These are phyloP conservation scores for Carettochelys insculpta DNA, from an alignment of 2,113 vertebrate genomes.

Conservation along the genomic window DNA sequence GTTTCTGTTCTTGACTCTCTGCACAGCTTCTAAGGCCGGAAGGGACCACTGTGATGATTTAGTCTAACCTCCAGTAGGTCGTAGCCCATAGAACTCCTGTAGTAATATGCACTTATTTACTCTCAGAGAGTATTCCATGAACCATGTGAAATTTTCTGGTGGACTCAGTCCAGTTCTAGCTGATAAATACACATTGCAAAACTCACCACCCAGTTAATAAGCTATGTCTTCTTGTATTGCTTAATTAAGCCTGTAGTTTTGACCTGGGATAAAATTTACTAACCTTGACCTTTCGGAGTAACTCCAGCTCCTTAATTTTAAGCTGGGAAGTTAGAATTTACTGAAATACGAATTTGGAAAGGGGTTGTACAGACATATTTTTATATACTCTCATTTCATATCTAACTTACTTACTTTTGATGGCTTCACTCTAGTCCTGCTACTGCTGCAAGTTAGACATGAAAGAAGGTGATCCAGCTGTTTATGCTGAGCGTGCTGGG, in stretches of 20 bases:
- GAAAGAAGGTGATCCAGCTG: slow-evolving; percentile 90
- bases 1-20: not conserved
- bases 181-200: not conserved
- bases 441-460: slow-evolving; percentile 87
- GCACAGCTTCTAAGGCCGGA: not conserved
- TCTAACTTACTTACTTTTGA: not conserved
- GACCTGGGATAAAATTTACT: not conserved
- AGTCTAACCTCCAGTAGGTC: not conserved
- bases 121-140: not conserved
- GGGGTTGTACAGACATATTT: not conserved
- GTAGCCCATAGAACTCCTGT: not conserved
- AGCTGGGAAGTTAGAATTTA: not conserved
- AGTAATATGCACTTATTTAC: not conserved
- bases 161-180: not conserved
- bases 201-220: not conserved
- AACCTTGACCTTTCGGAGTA: not conserved
- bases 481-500: slow-evolving; percentile 94
- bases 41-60: not conserved
- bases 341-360: not conserved
- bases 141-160: not conserved
- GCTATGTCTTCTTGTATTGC: not conserved
- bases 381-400: not conserved
- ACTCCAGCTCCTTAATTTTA: not conserved
- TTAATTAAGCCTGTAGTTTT: not conserved
- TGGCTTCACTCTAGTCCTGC: slow-evolving; percentile 81